phyloP scores from a whole-genome alignment of 1,140 invertebrate genomes.

The Monomorium pharaonis region DNA sequence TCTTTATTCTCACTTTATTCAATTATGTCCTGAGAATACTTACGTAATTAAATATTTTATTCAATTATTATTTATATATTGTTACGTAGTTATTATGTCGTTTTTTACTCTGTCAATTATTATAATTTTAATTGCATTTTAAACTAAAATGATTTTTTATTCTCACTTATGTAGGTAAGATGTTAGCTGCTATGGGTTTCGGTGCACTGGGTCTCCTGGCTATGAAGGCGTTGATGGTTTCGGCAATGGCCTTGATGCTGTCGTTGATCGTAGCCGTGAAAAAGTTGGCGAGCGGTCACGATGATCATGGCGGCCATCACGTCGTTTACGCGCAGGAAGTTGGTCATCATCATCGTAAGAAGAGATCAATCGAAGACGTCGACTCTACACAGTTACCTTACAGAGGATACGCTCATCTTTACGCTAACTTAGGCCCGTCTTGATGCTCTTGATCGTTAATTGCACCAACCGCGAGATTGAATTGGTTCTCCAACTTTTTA shows the following conservation, averaged over 20 bases:
- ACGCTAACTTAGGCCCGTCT: conserved; percentile 51
- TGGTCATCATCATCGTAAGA: conserved; percentile 87
- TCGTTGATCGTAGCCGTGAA: conserved; percentile 90
- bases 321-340: conserved; percentile 89
- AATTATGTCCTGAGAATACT: neutral
- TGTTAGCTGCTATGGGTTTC: conserved; percentile 90
- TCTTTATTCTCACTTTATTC: neutral
- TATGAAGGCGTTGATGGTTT: conserved; percentile 89
- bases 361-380: conserved; percentile 79
- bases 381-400: conserved; percentile 85
- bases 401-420: conserved; percentile 81
- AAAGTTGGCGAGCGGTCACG: conserved; percentile 87
- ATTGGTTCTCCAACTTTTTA: neutral
- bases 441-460: conserved; percentile 50
- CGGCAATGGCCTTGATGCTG: conserved; percentile 90
- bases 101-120: neutral
- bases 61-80: neutral
- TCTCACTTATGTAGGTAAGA: conserved; percentile 83
- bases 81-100: neutral
- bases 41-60: no score
- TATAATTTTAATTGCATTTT: neutral
- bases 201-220: conserved; percentile 90
- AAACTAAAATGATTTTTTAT: neutral
- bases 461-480: neutral
- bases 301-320: conserved; percentile 88